A percentile compares a stretch with the other conserved stretches of the same genome.
Conservation (phyloP, 2,888 invertebrate genomes). For the Lasioglossum vierecki region DNA sequence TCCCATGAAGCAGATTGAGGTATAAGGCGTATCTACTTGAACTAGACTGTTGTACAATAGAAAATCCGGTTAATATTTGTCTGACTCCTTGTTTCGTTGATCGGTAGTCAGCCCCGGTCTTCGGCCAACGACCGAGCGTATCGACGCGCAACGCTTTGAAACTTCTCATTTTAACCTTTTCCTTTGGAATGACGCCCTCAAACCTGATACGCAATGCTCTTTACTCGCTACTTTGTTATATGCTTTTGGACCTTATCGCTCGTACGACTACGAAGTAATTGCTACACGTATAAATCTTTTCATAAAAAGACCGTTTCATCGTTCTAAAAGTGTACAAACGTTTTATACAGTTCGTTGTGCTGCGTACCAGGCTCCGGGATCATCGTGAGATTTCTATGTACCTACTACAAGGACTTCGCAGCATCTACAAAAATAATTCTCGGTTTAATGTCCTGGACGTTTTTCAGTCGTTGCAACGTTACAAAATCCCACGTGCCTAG, state of each 20-base stretch:
- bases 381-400: not conserved
- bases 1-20: not conserved
- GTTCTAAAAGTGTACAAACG: not conserved
- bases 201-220: not conserved
- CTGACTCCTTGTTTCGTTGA: not conserved
- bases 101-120: not conserved
- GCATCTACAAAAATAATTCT: conserved; percentile 47
- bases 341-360: not conserved
- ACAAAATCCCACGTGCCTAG: conserved; percentile 8
- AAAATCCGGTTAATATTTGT: not conserved
- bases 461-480: conserved; percentile 10
- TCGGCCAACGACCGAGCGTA: not conserved
- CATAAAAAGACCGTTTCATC: not conserved
- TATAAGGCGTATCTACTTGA: not conserved
- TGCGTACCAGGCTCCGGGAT: not conserved
- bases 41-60: not conserved
- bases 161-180: not conserved
- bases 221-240: not conserved
- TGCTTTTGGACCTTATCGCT: not conserved
- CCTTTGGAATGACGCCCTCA: not conserved
- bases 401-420: not conserved
- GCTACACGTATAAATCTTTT: not conserved
- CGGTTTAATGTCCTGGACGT: not conserved
- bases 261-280: not conserved
- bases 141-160: conserved; percentile 5